Evolutionary conservation across 2,113 vertebrate species (phyloP), one percentile per base, ranked within the genome.

Genomic region (Delphinapterus leucas): DNA sequence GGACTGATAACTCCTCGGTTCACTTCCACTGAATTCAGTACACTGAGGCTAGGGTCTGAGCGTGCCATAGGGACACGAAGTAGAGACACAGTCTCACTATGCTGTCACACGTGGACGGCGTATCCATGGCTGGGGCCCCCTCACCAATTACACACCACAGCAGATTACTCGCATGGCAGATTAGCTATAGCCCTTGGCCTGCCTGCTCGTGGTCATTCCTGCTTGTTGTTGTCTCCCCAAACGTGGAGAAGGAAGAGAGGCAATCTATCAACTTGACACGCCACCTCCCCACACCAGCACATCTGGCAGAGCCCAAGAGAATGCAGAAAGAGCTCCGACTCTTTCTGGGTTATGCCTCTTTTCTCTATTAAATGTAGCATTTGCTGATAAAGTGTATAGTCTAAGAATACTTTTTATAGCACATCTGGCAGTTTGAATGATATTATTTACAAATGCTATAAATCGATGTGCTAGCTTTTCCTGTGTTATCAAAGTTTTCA

Each of bases 211-310:
- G 28, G 81, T 26, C 41, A 11, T 3, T 44, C 11, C 3, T 18
- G 55, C 25, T 63, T 8, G 12, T 0, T 33, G 18, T 17, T 0
- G 25, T 49, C 63, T 26, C 38, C 10, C 28, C 31, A 49, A 33
- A 73, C 49, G 8, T 0, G 58, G 65, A 58, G 80, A 65, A 58
- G 61, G 68, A 47, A 58, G 21, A 53, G 31, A 0, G 10, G 70
- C 26, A 31, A 2, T 21, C n/a, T 21, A 7, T 33, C 36, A 68
- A 8, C 23, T 0, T 15, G 38, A 31, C 70, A 1, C 0, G n/a
- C 20, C 90, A 26, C 74, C 33, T 18, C 17, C n/a, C 53, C 20
- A 14, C 41, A 14, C 6, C 1, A 5, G 44, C 53, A 44, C 28
- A 21, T 3, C 33, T 53, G 60, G 38, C 58, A 49, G 33, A 65